Evolutionary conservation across 2,113 vertebrate species (phyloP), one percentile per base, ranked within the genome.

Genomic region (Manacus vitellinus): DNA sequence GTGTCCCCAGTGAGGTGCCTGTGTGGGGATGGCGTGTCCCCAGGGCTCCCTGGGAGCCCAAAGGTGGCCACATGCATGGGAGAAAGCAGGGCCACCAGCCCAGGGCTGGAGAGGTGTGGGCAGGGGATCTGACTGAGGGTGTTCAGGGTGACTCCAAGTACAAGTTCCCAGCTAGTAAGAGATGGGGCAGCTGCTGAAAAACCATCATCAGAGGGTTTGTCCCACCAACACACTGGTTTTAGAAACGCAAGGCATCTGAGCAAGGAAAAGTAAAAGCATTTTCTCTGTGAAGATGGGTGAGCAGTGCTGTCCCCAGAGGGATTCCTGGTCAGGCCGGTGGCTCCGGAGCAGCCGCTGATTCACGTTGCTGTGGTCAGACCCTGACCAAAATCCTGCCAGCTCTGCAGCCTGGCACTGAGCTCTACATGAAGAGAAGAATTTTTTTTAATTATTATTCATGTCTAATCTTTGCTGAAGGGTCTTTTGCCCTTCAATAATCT

Each of bases 391-490:
- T 72, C 31, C 66, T 0, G 0, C 52, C 2, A 3, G 52, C 70
- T 59, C 51, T 0, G 43, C 0, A 0, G 46, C 23, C 75, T 73
- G 77, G 85, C 74, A 72, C 77, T 4, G 4, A 54, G 59, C 37
- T 75, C 72, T 16, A 6, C 8, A 46, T 0, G 15, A 88, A 73
- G 35, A 33, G 31, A 85, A 86, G 43, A 18, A 8, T 70, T 91
- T 89, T 55, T 49, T 9, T 59, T 13, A 6, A 6, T 88, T 79
- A 76, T 91, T 92, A 37, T 35, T 89, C 78, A 47, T 2, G 8
- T 70, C 77, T 93, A 68, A 96, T 93, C 88, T 95, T 92, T 65
- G 83, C 96, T 94, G 94, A 80, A 80, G 84, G 79, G 58, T 78
- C 59, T 91, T 76, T 62, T 73, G 66, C 85, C 89, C 88, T 81